A percentile compares a stretch with the other conserved stretches of the same genome.
These are phyloP conservation scores for Cnemophilus loriae DNA, from an alignment of 2,113 vertebrate species.

Conservation along the genomic window DNA sequence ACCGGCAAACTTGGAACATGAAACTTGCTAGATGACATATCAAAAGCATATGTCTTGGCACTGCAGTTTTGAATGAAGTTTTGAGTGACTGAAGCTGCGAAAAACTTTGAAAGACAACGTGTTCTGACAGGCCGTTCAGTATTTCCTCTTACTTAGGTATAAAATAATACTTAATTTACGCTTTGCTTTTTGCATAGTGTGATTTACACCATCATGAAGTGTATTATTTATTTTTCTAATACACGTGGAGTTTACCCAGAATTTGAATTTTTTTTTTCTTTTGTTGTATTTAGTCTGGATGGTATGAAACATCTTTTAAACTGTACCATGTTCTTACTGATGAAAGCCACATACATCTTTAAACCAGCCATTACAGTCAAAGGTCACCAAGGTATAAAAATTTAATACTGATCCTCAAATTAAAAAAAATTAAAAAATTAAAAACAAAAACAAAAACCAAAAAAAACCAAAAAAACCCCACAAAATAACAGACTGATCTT, in stretches of 20 bases:
- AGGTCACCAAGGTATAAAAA: not conserved
- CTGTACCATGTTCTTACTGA: not conserved
- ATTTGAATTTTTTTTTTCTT: not conserved
- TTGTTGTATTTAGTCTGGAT: not conserved
- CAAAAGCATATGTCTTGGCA: not conserved
- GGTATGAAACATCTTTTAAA: not conserved
- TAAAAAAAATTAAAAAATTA: not conserved
- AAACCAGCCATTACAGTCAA: not conserved
- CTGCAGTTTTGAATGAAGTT: not conserved
- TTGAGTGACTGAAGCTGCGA: not conserved
- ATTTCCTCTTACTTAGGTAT: not conserved
- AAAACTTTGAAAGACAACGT: not conserved
- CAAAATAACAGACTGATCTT: not conserved
- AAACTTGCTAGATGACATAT: not conserved
- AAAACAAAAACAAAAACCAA: too few species aligned
- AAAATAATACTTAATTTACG: not conserved
- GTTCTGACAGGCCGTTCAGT: not conserved
- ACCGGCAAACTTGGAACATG: not conserved
- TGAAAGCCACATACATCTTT: not conserved
- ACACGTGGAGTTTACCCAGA: not conserved
- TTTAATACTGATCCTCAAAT: not conserved
- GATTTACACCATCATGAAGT: not conserved
- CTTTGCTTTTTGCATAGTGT: not conserved
- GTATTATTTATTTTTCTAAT: not conserved
- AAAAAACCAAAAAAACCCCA: too few species aligned